Percentiles rank a stretch among this genome's conserved stretches.
Conservation (phyloP, 2,888 invertebrate genomes). For the Callinectes sapidus region DNA sequence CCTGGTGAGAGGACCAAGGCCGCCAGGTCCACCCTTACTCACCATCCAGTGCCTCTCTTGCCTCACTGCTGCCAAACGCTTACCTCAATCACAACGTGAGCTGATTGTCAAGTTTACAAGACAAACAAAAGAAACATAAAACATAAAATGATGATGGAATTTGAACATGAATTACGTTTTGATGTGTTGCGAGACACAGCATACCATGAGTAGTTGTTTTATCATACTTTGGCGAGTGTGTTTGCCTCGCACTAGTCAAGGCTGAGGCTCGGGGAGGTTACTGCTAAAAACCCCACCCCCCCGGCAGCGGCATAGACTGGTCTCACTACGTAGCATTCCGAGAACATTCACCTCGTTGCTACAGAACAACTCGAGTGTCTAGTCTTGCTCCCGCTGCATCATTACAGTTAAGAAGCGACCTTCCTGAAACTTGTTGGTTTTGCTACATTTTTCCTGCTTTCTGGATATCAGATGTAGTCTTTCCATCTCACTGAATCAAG, state of each 20-base stretch:
- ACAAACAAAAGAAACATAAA: neutral
- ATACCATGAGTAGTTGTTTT: neutral
- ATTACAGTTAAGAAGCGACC: neutral
- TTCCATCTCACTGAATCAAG: neutral
- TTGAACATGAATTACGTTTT: neutral
- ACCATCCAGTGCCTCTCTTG: neutral
- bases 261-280: neutral
- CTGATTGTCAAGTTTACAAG: neutral
- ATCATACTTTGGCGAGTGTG: neutral
- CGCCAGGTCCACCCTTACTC: slow-evolving; percentile 34
- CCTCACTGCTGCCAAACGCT: neutral
- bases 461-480: neutral
- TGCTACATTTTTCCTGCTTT: neutral
- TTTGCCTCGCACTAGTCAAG: neutral
- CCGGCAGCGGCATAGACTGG: neutral
- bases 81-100: neutral
- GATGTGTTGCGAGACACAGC: neutral
- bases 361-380: neutral
- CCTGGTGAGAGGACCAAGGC: slow-evolving; percentile 36
- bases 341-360: slow-evolving; percentile 2
- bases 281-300: neutral
- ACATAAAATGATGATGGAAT: neutral
- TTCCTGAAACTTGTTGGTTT: neutral
- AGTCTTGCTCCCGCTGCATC: neutral
- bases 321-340: neutral